Evolutionary conservation across 1,140 invertebrate species (phyloP).

Genomic region (Gryon sp.): DNA sequence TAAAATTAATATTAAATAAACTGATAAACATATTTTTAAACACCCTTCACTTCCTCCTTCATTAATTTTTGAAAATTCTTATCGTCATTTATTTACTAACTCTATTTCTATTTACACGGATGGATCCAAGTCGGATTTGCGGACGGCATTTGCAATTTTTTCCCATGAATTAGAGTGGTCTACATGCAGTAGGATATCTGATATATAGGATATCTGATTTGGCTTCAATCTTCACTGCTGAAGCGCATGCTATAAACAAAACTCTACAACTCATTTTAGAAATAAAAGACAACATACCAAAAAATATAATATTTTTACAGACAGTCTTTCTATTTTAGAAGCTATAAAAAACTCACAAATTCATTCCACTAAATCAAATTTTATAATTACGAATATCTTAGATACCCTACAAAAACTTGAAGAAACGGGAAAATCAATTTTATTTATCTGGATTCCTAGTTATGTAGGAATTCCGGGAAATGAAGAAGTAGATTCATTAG

Average conservation of each 20-base stretch:
- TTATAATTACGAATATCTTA: too few species aligned
- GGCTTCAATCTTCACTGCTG: constrained; percentile 12
- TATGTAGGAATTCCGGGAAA: constrained; percentile 7
- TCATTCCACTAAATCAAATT: background rate
- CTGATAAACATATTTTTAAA: too few species aligned
- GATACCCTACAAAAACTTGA: background rate
- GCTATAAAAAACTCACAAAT: too few species aligned
- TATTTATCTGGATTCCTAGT: constrained; percentile 9
- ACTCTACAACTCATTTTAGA: background rate
- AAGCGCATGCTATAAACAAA: background rate
- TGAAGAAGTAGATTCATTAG: constrained; percentile 6
- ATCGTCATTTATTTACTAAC: background rate
- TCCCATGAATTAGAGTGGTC: too few species aligned
- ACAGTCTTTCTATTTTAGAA: background rate
- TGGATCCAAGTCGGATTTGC: background rate
- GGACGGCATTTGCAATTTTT: background rate
- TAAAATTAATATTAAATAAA: background rate
- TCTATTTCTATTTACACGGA: constrained; percentile 6
- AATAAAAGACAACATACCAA: too few species aligned
- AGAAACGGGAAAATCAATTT: background rate
- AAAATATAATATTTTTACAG: constrained; percentile 10
- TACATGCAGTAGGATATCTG: background rate
- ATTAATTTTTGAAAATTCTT: too few species aligned
- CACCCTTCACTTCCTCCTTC: too few species aligned
- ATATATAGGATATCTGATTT: background rate